phyloP scores from a whole-genome alignment of 2,113 vertebrate species.

The mouse (Mus musculus) region GRCm39 chr5:125832501-125833000 shows the following conservation, averaged over 20 bases:
- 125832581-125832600: not conserved
- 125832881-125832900: not conserved
- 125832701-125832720: not conserved
- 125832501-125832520: not conserved
- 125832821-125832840: not conserved
- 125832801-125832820: not conserved
- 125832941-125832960: not conserved
- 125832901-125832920: not conserved
- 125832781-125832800: too few relatives aligned
- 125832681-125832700: not conserved
- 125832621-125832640: not conserved
- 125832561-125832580: fast-evolving
- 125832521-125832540: not conserved
- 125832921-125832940: constrained; percentile 19
- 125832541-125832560: fast-evolving
- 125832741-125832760: not conserved
- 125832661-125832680: not conserved
- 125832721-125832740: not conserved
- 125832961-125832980: not conserved
- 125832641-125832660: not conserved
- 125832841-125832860: not conserved
- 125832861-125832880: not conserved
- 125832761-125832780: not conserved
- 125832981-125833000: not conserved
- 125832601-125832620: not conserved